These are phyloP conservation scores for Amblyjoppa proteus DNA, from an alignment of 2,888 invertebrate genomes.

Conservation along the genomic window DNA sequence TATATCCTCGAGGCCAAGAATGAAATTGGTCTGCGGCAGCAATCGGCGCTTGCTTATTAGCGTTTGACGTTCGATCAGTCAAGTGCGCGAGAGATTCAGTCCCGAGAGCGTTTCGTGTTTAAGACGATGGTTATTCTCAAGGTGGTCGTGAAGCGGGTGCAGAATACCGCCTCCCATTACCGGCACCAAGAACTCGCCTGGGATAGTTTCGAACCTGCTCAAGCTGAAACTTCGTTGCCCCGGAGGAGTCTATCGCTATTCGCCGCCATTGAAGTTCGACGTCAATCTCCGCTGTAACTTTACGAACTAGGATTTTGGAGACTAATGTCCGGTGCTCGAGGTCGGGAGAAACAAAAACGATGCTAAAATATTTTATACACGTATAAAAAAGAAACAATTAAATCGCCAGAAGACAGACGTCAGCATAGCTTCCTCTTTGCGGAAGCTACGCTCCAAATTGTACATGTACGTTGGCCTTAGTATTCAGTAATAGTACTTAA, in stretches of 20 bases:
- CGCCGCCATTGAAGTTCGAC: conserved; percentile 32
- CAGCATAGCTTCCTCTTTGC: too few relatives aligned
- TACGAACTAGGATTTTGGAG: not conserved
- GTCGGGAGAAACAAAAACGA: not conserved
- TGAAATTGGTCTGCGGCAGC: conserved; percentile 75
- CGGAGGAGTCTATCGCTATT: conserved; percentile 41
- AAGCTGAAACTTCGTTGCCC: conserved; percentile 41
- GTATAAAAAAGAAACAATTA: not conserved
- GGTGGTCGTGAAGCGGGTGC: conserved; percentile 50
- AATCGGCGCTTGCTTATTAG: conserved; percentile 83
- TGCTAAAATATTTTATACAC: not conserved
- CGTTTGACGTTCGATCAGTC: conserved; percentile 84
- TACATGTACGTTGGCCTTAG: too few relatives aligned
- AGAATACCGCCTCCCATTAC: conserved; percentile 48
- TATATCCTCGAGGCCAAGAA: conserved; percentile 66
- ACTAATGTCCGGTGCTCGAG: not conserved
- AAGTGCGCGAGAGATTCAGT: conserved; percentile 78
- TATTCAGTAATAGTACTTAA: too few relatives aligned
- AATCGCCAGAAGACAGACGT: not conserved
- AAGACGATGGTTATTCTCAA: conserved; percentile 50
- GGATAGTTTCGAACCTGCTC: conserved; percentile 22
- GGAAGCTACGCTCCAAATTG: too few relatives aligned
- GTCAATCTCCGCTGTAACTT: conserved; percentile 15
- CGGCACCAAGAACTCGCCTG: conserved; percentile 37
- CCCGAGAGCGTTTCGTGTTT: conserved; percentile 47